Evolutionary conservation across 1,140 invertebrate genomes (phyloP).

Genomic region (Fopius arisanus): DNA sequence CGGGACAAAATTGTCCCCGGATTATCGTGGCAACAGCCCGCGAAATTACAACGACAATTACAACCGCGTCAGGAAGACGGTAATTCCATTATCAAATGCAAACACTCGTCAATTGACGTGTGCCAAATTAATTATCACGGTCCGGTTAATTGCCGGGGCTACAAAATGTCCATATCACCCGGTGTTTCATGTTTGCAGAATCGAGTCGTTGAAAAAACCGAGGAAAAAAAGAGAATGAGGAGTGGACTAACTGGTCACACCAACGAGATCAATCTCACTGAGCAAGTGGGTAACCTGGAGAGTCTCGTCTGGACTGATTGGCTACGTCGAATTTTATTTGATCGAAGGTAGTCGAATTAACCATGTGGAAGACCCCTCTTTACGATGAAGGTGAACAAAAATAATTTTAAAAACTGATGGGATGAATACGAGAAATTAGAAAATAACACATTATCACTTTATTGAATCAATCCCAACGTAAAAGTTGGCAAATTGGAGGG

Average conservation of each 20-base stretch:
- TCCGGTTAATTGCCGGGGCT: neutral
- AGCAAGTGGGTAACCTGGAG: conserved; percentile 2
- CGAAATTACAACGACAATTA: conserved; percentile 68
- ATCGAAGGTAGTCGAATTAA: neutral
- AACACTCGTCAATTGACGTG: neutral
- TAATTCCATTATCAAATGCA: conserved; percentile 15
- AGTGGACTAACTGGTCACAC: neutral
- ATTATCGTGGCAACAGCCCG: conserved; percentile 67
- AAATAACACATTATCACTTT: too few relatives aligned
- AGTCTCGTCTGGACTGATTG: conserved; percentile 24
- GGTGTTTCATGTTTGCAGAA: neutral
- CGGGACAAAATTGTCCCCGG: conserved; percentile 73
- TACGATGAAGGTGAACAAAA: neutral
- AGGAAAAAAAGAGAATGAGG: neutral
- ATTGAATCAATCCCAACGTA: conserved; percentile 8
- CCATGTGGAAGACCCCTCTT: neutral
- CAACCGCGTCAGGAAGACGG: conserved; percentile 55
- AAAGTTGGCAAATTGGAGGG: conserved; percentile 10
- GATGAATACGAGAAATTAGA: neutral
- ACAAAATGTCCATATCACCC: neutral
- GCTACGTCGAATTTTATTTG: conserved; percentile 26
- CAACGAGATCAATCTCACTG: conserved; percentile 22
- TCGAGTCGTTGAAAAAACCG: neutral
- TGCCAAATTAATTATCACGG: neutral
- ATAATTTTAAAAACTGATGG: neutral